Evolutionary conservation across 2,113 vertebrate genomes (phyloP), one percentile per base, ranked within the genome.

Genomic region (Bagarius yarrelli): DNA sequence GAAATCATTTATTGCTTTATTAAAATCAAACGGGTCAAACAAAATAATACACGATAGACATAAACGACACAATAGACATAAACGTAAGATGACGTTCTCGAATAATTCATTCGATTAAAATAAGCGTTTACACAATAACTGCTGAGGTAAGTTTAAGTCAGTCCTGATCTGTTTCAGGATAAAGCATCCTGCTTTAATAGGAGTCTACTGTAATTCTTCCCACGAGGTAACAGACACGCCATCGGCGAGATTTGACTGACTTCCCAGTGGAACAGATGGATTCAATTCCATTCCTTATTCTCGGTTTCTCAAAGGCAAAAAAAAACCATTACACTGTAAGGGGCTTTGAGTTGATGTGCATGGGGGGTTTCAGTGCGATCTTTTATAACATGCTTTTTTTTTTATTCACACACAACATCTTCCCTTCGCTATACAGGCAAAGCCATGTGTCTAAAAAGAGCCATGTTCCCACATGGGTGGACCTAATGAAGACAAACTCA

Each of bases 401-500:
- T 56, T 64, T 64, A 55, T 81, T 81, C 79, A 80, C 56, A 73
- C 21, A 12, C 67, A 34, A 36, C 56, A 81, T 34, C 66, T 79
- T 25, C 12, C 55, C 74, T 55, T 59, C 70, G 63, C 59, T 53
- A 19, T 30, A 36, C 56, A 71, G 11, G 47, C 47, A 53, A 72
- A 40, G 57, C 34, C 36, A 64, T 71, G 67, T 44, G 27, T 21
- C 66, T 34, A 30, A 18, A 53, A 16, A 79, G 15, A 64, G 71
- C 32, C 36, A 44, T 40, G 56, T 32, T 74, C 74, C 63, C 56
- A 61, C 36, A 21, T 64, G 6, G 25, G 47, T 57, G 53, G 70
- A 76, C 59, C 27, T 76, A 81, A 81, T 66, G 61, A 76, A 81
- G 72, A 81, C 52, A 67, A 76, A 57, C 50, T 55, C 71, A 82